phyloP scores from a whole-genome alignment of 2,888 invertebrate species.

The Lasioglossum lativentre region DNA sequence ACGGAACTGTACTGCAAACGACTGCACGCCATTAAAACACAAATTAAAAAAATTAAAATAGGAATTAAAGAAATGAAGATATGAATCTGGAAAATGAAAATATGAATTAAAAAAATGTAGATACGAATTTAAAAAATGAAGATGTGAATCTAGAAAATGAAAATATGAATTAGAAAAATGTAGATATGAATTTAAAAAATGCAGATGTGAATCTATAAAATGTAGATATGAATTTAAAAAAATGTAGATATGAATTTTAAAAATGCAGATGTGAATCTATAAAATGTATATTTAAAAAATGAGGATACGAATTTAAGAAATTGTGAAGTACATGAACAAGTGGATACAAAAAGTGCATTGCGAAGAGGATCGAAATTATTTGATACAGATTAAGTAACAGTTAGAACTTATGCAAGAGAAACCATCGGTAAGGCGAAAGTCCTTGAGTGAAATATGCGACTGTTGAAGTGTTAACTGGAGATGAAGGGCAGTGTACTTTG shows the following conservation, averaged over 20 bases:
- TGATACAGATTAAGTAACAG: neutral
- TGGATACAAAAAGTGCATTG: neutral
- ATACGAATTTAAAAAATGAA: neutral
- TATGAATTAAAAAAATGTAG: neutral
- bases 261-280: too few relatives aligned
- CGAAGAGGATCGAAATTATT: neutral
- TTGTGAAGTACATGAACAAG: neutral
- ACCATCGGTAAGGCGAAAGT: neutral
- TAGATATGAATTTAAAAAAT: neutral
- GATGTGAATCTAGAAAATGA: neutral
- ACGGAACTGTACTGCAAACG: neutral
- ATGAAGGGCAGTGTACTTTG: neutral
- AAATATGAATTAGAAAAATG: neutral
- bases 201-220: neutral
- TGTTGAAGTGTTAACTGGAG: constrained; percentile 1
- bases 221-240: neutral
- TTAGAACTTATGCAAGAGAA: neutral
- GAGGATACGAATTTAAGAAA: neutral
- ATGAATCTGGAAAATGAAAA: neutral
- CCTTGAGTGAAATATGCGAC: neutral
- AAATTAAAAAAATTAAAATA: neutral
- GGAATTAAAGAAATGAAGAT: neutral
- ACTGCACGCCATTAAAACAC: neutral
- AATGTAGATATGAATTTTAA: neutral
- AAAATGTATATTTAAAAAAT: too few relatives aligned